phyloP scores from a whole-genome alignment of 2,113 vertebrate species.

The Trichechus manatus region DNA sequence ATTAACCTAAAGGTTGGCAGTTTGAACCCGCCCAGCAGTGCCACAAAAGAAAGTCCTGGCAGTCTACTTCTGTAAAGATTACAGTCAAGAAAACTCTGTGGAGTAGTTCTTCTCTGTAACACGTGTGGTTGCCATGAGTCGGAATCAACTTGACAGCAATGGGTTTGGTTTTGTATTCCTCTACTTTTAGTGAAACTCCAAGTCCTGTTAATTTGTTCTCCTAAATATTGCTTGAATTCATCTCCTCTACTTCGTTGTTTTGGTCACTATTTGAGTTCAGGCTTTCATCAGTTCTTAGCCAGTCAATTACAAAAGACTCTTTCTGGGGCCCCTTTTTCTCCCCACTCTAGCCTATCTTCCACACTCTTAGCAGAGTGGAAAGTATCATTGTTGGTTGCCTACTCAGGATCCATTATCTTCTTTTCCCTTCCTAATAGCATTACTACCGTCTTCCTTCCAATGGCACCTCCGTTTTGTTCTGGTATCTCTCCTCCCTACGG shows the following conservation, averaged over 20 bases:
- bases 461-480: not conserved
- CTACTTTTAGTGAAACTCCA: too few relatives aligned
- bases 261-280: not conserved
- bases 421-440: not conserved
- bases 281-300: not conserved
- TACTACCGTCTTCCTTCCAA: not conserved
- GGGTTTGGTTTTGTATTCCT: too few relatives aligned
- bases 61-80: too few relatives aligned
- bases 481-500: not conserved
- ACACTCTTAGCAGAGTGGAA: not conserved
- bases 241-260: not conserved
- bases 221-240: too few relatives aligned
- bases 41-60: too few relatives aligned
- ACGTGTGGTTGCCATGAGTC: too few relatives aligned
- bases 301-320: not conserved
- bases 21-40: too few relatives aligned
- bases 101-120: too few relatives aligned
- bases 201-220: not conserved
- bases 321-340: fast-evolving
- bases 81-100: too few relatives aligned
- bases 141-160: too few relatives aligned
- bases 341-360: not conserved
- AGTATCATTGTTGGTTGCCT: not conserved
- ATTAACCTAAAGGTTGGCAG: too few relatives aligned
- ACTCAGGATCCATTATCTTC: not conserved